These are phyloP conservation scores for Pycnomerus fuliginosus DNA, from an alignment of 2,888 invertebrate species.

Conservation along the genomic window DNA sequence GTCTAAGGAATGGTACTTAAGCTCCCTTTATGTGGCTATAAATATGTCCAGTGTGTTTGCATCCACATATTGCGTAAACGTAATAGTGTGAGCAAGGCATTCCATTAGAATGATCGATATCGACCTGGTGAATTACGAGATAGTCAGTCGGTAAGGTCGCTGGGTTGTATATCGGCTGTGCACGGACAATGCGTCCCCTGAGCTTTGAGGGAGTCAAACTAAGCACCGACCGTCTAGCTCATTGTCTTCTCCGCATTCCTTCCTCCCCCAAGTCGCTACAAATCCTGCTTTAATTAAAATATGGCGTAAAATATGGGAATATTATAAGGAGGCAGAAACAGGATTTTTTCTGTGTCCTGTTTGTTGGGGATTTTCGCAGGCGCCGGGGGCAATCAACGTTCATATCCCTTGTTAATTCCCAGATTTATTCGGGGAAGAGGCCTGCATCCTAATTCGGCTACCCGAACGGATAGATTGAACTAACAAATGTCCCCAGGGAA, in stretches of 20 bases:
- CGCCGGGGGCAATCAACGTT: slow-evolving; percentile 49
- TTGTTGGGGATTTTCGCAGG: too few relatives aligned
- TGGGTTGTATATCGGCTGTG: slow-evolving; percentile 21
- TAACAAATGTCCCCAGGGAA: too few relatives aligned
- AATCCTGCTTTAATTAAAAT: slow-evolving; percentile 40
- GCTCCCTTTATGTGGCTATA: slow-evolving; percentile 24
- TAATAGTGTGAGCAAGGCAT: slow-evolving; percentile 23
- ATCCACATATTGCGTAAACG: slow-evolving; percentile 18
- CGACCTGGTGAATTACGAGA: slow-evolving; percentile 17
- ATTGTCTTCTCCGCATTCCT: slow-evolving; percentile 26
- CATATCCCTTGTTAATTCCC: slow-evolving; percentile 50
- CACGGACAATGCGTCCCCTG: slow-evolving; percentile 26
- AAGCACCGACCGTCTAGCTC: slow-evolving; percentile 28
- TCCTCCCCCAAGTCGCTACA: slow-evolving; percentile 14
- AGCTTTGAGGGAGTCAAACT: slow-evolving; percentile 19
- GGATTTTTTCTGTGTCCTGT: too few relatives aligned
- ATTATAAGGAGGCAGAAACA: too few relatives aligned
- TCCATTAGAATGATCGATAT: slow-evolving; percentile 30
- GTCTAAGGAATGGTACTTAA: slow-evolving; percentile 1
- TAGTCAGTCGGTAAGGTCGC: slow-evolving; percentile 19
- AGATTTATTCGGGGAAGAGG: slow-evolving; percentile 44
- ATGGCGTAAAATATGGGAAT: slow-evolving; percentile 35
- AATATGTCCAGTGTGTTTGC: slow-evolving; percentile 25
- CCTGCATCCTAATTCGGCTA: slow-evolving; percentile 46
- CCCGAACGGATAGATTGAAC: too few relatives aligned